These are phyloP conservation scores for Herminia tarsipennalis DNA, from an alignment of 2,888 invertebrate species.

Conservation along the genomic window DNA sequence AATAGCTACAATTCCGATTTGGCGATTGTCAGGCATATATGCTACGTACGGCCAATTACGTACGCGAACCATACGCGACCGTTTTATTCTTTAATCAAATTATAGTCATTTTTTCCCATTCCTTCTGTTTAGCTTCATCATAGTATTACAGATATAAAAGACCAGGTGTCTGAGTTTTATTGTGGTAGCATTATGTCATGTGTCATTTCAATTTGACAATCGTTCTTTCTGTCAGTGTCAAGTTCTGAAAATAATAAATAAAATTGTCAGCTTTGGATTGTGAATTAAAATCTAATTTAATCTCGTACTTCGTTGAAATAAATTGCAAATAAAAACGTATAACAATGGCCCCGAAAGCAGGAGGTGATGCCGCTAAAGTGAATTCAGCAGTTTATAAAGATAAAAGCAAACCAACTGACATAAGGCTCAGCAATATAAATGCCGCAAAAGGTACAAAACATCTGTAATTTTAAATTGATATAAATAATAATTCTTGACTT, in stretches of 20 bases:
- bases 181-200: no score
- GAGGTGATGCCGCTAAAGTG: constrained; percentile 77
- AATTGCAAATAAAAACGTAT: constrained; percentile 14
- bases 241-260: constrained; percentile 2
- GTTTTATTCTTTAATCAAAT: no score
- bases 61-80: no score
- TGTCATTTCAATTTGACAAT: constrained; percentile 1
- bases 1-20: no score
- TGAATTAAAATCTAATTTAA: constrained; percentile 42
- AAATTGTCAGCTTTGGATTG: not conserved
- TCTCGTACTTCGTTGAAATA: constrained; percentile 29
- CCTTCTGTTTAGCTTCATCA: no score
- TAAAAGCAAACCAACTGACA: constrained; percentile 97
- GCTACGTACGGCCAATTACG: no score
- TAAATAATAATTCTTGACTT: constrained; percentile 8
- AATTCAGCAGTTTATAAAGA: constrained; percentile 91
- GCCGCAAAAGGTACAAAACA: constrained; percentile 96
- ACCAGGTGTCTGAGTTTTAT: no score
- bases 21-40: no score
- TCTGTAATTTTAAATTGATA: constrained; percentile 43
- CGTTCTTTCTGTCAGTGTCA: no score
- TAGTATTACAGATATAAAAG: no score
- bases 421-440: constrained; percentile 97
- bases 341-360: constrained; percentile 80
- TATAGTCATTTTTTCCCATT: no score